Evolutionary conservation across 2,888 invertebrate genomes (phyloP).

Genomic region (Notodonta ziczac): DNA sequence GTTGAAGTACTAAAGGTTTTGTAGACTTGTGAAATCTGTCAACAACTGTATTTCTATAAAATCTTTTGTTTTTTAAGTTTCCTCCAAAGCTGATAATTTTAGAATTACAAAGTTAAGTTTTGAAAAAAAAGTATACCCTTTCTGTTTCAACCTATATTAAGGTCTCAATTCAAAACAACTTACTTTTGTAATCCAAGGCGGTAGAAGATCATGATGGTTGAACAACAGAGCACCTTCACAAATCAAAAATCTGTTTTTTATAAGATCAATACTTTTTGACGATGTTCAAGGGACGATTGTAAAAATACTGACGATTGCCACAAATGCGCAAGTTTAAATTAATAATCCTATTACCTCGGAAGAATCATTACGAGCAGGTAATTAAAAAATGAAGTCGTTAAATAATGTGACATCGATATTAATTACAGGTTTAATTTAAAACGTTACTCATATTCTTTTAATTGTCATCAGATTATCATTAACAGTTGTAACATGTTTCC

Average conservation of each 20-base stretch:
- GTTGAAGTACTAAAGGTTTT: too few species aligned
- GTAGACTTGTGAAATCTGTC: too few species aligned
- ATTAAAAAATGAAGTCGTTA: conserved; percentile 27
- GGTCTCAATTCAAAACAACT: too few species aligned
- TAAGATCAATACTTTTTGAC: background rate
- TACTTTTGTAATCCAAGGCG: conserved; percentile 23
- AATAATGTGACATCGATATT: conserved; percentile 7
- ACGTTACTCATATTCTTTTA: too few species aligned
- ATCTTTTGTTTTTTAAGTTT: too few species aligned
- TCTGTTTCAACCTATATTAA: too few species aligned
- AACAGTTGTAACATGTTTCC: too few species aligned
- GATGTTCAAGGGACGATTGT: conserved; percentile 6
- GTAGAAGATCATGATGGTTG: conserved; percentile 30
- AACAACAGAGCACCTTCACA: background rate
- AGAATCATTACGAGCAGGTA: conserved; percentile 13
- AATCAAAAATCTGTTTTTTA: background rate
- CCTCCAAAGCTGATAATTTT: too few species aligned
- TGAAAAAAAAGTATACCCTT: too few species aligned
- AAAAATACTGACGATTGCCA: conserved; percentile 14
- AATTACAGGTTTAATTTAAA: background rate
- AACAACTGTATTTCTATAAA: too few species aligned
- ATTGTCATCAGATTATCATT: too few species aligned
- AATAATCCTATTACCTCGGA: conserved; percentile 9
- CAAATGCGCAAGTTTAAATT: conserved; percentile 4
- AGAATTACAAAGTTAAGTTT: too few species aligned